phyloP scores from a whole-genome alignment of 2,888 invertebrate genomes.

The Ptilodon capucinus region DNA sequence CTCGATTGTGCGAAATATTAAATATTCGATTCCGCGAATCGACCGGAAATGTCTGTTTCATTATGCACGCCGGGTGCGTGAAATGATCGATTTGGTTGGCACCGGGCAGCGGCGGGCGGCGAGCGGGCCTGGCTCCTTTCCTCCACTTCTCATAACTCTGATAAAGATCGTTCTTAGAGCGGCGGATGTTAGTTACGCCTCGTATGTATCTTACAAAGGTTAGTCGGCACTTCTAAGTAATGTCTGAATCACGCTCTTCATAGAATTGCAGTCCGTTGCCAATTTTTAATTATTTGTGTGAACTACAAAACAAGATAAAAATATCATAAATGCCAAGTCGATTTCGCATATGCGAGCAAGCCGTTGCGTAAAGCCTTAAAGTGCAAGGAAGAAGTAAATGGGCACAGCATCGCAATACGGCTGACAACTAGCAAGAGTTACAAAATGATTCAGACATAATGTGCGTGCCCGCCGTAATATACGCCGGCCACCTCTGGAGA shows the following conservation, averaged over 20 bases:
- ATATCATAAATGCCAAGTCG: not conserved
- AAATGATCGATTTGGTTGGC: slow-evolving; percentile 70
- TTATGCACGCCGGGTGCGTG: slow-evolving; percentile 71
- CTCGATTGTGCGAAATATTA: slow-evolving; percentile 63
- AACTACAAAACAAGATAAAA: not conserved
- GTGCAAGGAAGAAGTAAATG: not conserved
- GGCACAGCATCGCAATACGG: not conserved
- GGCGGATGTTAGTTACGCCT: slow-evolving; percentile 33
- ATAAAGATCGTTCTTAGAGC: slow-evolving; percentile 57
- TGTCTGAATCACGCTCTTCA: slow-evolving; percentile 32
- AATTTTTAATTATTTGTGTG: slow-evolving; percentile 12
- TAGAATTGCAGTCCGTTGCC: slow-evolving; percentile 23
- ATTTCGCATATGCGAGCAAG: not conserved
- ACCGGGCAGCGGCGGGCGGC: slow-evolving; percentile 39
- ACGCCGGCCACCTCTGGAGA: slow-evolving; percentile 60
- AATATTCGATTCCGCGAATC: slow-evolving; percentile 70
- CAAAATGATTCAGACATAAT: slow-evolving; percentile 47
- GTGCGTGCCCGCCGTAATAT: slow-evolving; percentile 45
- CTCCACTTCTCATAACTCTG: slow-evolving; percentile 53
- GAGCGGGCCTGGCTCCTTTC: slow-evolving; percentile 30
- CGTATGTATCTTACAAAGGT: slow-evolving; percentile 33
- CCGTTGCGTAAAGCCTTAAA: not conserved
- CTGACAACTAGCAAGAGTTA: slow-evolving; percentile 14
- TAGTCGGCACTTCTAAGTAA: slow-evolving; percentile 36
- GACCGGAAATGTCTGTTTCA: slow-evolving; percentile 73